A percentile compares a stretch with the other conserved stretches of the same genome.
Evolutionary conservation across 2,888 invertebrate species (phyloP).

Genomic region (Eupithecia exiguata): DNA sequence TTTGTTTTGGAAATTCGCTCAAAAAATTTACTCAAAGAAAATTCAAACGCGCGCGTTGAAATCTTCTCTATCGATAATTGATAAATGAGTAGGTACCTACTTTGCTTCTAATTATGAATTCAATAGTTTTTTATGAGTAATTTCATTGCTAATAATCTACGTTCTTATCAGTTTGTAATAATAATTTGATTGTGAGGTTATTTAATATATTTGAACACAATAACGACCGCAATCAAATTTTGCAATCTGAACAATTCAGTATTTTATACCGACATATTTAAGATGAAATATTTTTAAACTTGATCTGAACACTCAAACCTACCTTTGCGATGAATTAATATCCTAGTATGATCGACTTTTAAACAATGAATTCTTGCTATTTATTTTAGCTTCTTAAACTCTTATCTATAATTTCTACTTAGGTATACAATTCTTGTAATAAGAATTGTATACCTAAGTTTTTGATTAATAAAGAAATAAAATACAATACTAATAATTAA

Average conservation of each 20-base stretch:
- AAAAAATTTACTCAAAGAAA: not conserved
- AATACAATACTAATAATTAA: too few relatives aligned
- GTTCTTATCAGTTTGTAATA: not conserved
- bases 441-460: too few relatives aligned
- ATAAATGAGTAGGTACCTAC: not conserved
- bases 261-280: too few relatives aligned
- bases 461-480: too few relatives aligned
- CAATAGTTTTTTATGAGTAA: not conserved
- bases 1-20: not conserved
- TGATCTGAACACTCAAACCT: too few relatives aligned
- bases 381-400: too few relatives aligned
- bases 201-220: not conserved
- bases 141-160: not conserved
- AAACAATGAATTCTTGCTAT: too few relatives aligned
- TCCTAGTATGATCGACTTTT: too few relatives aligned
- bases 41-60: not conserved
- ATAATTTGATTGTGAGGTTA: not conserved
- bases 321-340: too few relatives aligned
- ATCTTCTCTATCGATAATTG: not conserved
- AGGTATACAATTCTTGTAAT: too few relatives aligned
- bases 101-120: not conserved
- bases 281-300: too few relatives aligned
- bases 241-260: not conserved
- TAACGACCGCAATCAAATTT: not conserved
- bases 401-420: too few relatives aligned